Evolutionary conservation across 2,113 vertebrate species (phyloP).

Genomic region (Xenotilapia caudafasciata): DNA sequence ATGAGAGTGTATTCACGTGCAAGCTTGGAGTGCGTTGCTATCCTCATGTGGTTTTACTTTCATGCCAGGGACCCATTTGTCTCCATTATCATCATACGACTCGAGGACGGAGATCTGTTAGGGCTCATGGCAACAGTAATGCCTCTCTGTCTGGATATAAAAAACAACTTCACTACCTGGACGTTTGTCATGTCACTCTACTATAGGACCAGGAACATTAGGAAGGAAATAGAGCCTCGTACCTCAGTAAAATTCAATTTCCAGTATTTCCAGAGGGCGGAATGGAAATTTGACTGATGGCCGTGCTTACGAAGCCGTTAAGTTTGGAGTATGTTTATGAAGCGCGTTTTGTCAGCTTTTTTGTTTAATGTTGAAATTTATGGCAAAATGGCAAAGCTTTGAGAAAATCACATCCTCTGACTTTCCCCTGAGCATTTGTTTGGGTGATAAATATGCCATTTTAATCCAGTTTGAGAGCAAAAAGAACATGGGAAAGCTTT

Average conservation of each 20-base stretch:
- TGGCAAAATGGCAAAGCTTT: background rate
- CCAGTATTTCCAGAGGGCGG: background rate
- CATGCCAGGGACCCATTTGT: constrained; percentile 49
- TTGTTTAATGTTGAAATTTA: background rate
- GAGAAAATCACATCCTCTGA: constrained; percentile 8
- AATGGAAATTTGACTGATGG: background rate
- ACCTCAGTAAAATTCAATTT: constrained; percentile 12
- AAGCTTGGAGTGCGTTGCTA: constrained; percentile 18
- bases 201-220: background rate
- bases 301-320: background rate
- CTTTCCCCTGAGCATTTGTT: background rate
- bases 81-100: constrained; percentile 54
- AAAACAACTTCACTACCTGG: constrained; percentile 26
- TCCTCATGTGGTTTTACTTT: constrained; percentile 42
- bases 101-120: constrained; percentile 48
- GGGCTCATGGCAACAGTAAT: constrained; percentile 32
- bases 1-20: background rate
- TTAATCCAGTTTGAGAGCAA: constrained; percentile 2
- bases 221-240: background rate
- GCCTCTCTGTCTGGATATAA: constrained; percentile 26
- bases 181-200: constrained; percentile 41
- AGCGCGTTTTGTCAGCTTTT: background rate
- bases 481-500: constrained; percentile 9
- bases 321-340: background rate
- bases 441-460: constrained; percentile 22